Conservation (phyloP, 2,888 invertebrate genomes). For the Spodoptera picta region DNA sequence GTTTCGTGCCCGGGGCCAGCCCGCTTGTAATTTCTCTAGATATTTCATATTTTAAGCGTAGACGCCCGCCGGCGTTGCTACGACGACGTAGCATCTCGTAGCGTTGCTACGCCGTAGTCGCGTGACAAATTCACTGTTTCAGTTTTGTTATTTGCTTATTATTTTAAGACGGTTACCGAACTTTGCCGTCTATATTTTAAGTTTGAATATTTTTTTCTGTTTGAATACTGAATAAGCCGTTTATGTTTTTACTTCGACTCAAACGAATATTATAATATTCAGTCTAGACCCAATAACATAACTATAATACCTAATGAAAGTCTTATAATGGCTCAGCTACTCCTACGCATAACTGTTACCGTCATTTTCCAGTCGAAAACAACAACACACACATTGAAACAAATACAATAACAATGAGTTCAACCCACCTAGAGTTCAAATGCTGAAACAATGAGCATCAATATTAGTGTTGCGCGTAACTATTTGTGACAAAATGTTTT, state of each 20-base stretch:
- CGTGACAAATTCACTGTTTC: conserved; percentile 57
- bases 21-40: conserved; percentile 84
- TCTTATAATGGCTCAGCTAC: not conserved
- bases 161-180: conserved; percentile 38
- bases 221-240: not conserved
- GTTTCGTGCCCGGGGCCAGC: conserved; percentile 77
- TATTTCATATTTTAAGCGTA: conserved; percentile 83
- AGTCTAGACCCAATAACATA: conserved; percentile 10
- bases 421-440: conserved; percentile 35
- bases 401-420: conserved; percentile 15
- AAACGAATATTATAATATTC: conserved; percentile 2
- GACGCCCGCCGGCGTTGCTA: conserved; percentile 78
- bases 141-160: conserved; percentile 51
- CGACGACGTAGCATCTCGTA: conserved; percentile 75
- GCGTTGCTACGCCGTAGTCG: conserved; percentile 72
- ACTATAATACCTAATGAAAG: not conserved
- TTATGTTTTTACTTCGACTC: not conserved
- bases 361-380: conserved; percentile 2
- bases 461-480: conserved; percentile 9
- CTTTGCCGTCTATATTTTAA: conserved; percentile 7
- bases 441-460: conserved; percentile 21
- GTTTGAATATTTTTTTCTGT: not conserved
- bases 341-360: conserved; percentile 5
- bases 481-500: conserved; percentile 4
- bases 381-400: conserved; percentile 13